Percentiles rank a stretch among this genome's conserved stretches.
These are phyloP conservation scores for Athrips mouffetella DNA, from an alignment of 2,888 invertebrate genomes.

Conservation along the genomic window DNA sequence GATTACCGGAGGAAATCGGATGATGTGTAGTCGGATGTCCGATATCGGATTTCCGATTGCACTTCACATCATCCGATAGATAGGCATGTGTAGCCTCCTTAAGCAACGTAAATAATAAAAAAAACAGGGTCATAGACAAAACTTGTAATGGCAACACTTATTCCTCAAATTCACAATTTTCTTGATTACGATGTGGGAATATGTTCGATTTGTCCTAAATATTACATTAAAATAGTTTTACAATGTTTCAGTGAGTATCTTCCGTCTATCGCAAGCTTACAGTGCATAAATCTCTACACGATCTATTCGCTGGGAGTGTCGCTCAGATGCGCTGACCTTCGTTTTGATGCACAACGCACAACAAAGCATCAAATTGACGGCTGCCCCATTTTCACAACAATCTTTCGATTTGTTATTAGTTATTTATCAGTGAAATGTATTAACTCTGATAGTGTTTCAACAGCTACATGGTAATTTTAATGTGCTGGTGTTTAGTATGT, in stretches of 20 bases:
- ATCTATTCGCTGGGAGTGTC: constrained; percentile 63
- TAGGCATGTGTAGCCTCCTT: not conserved
- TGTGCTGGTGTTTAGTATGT: constrained; percentile 57
- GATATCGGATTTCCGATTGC: no score
- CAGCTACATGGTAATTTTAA: constrained; percentile 34
- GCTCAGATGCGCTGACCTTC: constrained; percentile 78
- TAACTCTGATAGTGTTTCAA: constrained; percentile 34
- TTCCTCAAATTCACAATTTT: constrained; percentile 57
- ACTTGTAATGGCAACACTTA: constrained; percentile 49
- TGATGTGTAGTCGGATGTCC: no score
- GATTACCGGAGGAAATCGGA: no score
- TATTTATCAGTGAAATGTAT: constrained; percentile 40
- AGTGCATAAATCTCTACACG: constrained; percentile 34
- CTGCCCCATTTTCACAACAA: constrained; percentile 79
- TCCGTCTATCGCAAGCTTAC: constrained; percentile 23
- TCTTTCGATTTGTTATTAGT: constrained; percentile 55
- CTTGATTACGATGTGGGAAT: constrained; percentile 70
- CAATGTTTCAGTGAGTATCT: constrained; percentile 75
- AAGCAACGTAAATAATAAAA: not conserved
- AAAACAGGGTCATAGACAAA: not conserved
- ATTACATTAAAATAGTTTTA: constrained; percentile 54
- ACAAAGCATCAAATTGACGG: constrained; percentile 80
- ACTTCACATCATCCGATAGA: not conserved
- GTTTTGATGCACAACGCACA: constrained; percentile 80
- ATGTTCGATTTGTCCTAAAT: constrained; percentile 71